Evolutionary conservation across 2,113 vertebrate species (phyloP).

Genomic region (Rhinopomastus cyanomelas): DNA sequence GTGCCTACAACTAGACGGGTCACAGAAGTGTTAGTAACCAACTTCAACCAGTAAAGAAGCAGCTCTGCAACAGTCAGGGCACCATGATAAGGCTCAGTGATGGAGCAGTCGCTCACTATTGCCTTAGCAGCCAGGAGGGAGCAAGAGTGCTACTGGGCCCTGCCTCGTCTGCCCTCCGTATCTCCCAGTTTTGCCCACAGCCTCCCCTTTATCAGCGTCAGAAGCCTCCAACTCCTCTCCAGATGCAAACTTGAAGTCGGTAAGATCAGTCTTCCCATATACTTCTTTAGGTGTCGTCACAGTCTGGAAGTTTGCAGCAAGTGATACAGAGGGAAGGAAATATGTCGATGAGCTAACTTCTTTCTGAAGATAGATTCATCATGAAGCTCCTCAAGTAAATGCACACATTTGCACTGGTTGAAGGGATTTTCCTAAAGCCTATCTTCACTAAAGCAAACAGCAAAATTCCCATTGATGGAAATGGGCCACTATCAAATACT

Average conservation of each 20-base stretch:
- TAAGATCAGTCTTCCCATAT: not conserved
- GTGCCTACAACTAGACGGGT: too few relatives aligned
- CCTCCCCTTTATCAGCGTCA: not conserved
- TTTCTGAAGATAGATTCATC: not conserved
- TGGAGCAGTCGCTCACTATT: not conserved
- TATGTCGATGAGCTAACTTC: not conserved
- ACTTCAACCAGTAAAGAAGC: not conserved
- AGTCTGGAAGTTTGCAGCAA: not conserved
- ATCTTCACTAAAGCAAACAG: not conserved
- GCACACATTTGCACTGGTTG: not conserved
- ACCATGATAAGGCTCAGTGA: fast-evolving
- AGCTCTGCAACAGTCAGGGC: not conserved
- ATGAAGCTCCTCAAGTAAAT: not conserved
- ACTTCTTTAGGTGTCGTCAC: not conserved
- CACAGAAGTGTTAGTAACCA: too few relatives aligned
- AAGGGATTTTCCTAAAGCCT: not conserved
- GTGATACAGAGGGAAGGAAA: not conserved
- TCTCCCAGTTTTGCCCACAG: not conserved
- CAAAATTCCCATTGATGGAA: not conserved
- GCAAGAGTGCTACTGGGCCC: fast-evolving
- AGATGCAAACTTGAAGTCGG: not conserved
- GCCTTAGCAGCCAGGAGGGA: not conserved
- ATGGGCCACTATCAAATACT: not conserved
- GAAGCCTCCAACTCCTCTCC: not conserved
- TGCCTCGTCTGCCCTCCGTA: not conserved